Conservation (phyloP, 2,113 vertebrate species). For the Lonchura striata region DNA sequence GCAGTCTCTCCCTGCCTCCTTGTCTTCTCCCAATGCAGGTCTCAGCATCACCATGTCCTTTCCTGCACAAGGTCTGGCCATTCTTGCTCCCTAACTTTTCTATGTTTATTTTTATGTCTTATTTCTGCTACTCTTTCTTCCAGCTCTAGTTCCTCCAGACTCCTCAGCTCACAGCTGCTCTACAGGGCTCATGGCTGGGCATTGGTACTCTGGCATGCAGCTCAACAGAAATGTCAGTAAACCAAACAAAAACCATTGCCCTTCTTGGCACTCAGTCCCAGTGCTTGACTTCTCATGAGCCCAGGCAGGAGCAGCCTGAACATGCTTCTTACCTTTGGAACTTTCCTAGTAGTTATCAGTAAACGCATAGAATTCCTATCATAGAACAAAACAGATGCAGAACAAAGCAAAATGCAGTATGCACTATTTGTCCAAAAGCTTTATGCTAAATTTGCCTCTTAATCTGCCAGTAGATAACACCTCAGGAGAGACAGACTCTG, state of each 20-base stretch:
- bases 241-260: not conserved
- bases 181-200: not conserved
- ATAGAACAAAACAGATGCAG: rapidly evolving
- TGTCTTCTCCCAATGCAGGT: not conserved
- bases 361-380: not conserved
- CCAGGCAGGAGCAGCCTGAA: not conserved
- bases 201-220: rapidly evolving
- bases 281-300: not conserved
- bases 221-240: not conserved
- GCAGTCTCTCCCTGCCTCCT: not conserved
- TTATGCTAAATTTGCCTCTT: not conserved
- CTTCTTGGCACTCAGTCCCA: not conserved
- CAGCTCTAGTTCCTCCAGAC: not conserved
- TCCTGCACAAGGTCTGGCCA: rapidly evolving
- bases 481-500: not conserved
- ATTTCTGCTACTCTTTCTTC: not conserved
- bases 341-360: not conserved
- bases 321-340: not conserved
- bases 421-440: not conserved
- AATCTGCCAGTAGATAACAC: not conserved
- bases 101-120: rapidly evolving
- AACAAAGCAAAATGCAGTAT: not conserved
- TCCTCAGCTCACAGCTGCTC: not conserved
- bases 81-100: not conserved
- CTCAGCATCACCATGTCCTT: not conserved